These are phyloP conservation scores for Spinibarbus caldwelli DNA, from an alignment of 2,797 vertebrate genomes.

Conservation along the genomic window DNA sequence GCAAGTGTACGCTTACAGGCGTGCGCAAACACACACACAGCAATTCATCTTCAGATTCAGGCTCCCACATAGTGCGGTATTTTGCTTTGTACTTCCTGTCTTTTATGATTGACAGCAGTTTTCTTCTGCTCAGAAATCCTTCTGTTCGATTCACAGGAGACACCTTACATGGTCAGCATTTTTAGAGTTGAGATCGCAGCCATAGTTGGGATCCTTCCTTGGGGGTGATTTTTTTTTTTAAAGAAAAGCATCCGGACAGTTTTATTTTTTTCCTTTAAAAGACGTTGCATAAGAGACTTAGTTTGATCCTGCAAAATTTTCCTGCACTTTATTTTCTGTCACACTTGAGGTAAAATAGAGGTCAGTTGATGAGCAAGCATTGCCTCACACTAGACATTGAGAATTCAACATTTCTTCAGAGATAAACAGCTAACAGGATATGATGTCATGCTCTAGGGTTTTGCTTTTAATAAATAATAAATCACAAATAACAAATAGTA, in stretches of 20 bases:
- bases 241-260: conserved; percentile 15
- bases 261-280: not conserved
- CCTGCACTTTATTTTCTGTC: conserved; percentile 25
- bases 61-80: not conserved
- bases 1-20: conserved; percentile 9
- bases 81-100: conserved; percentile 38
- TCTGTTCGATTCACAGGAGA: conserved; percentile 33
- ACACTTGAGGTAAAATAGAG: conserved; percentile 22
- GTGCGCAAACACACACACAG: conserved; percentile 29
- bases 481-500: not conserved
- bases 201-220: conserved; percentile 15
- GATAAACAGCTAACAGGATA: conserved; percentile 4
- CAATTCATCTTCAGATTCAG: conserved; percentile 23
- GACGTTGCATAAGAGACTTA: conserved; percentile 1
- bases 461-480: not conserved
- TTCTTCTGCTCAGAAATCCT: conserved; percentile 34
- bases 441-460: not conserved
- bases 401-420: not conserved
- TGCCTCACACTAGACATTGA: not conserved
- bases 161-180: conserved; percentile 49
- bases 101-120: conserved; percentile 36
- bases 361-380: conserved; percentile 29
- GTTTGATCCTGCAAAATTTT: conserved; percentile 22
- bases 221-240: conserved; percentile 6
- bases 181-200: conserved; percentile 38